phyloP scores from a whole-genome alignment of 2,113 vertebrate species.

The Axis porcinus region DNA sequence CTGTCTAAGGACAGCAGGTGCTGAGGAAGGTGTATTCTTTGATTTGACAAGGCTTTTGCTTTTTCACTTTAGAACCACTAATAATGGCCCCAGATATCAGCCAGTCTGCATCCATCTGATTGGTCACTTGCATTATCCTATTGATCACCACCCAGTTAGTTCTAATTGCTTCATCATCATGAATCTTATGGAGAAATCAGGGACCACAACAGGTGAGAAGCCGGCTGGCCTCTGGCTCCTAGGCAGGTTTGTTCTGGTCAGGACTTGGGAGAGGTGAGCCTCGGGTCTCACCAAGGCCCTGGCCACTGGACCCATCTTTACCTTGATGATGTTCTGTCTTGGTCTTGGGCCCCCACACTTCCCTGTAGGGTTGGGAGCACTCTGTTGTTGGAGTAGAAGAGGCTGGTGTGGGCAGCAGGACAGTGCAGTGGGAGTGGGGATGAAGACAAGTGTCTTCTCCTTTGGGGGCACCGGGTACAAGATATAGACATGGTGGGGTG shows the following conservation, averaged over 20 bases:
- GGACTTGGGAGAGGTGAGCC: neutral
- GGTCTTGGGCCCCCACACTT: neutral
- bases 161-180: neutral
- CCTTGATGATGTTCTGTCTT: neutral
- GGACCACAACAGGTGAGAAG: neutral
- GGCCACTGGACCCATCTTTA: neutral
- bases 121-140: too few species aligned
- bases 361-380: too few species aligned
- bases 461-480: fast-evolving
- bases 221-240: neutral
- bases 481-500: fast-evolving
- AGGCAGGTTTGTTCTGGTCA: neutral
- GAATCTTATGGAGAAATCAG: neutral
- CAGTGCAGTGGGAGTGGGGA: neutral
- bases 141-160: neutral
- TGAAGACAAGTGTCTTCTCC: neutral
- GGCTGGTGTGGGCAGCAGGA: neutral
- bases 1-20: neutral
- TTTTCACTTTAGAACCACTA: neutral
- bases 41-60: neutral
- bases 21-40: neutral
- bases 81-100: fast-evolving
- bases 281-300: neutral
- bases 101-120: too few species aligned
- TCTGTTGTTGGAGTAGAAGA: neutral